A percentile compares a stretch with the other conserved stretches of the same genome.
phyloP scores from a whole-genome alignment of 2,113 vertebrate species.

The Romanogobio albipinnatus region DNA sequence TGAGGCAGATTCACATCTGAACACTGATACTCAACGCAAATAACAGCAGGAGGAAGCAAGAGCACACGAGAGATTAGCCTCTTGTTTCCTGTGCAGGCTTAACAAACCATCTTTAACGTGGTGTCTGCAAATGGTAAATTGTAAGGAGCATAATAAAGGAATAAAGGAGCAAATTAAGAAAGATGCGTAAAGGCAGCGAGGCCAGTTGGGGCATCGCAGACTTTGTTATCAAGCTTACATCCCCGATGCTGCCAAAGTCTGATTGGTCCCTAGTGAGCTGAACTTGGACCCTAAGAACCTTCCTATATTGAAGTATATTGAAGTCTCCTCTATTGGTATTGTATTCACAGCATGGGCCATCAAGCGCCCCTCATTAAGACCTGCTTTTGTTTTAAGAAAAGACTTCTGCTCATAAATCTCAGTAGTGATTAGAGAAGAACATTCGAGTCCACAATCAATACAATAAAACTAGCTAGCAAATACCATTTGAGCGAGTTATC shows the following conservation, averaged over 20 bases:
- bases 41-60: slow-evolving; percentile 22
- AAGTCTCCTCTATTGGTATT: slow-evolving; percentile 8
- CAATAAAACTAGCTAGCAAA: slow-evolving; percentile 17
- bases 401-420: slow-evolving; percentile 16
- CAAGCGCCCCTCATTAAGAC: slow-evolving; percentile 17
- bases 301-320: slow-evolving; percentile 1
- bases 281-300: slow-evolving; percentile 33
- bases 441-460: slow-evolving; percentile 24
- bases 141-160: slow-evolving; percentile 18
- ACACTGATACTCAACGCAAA: slow-evolving; percentile 21
- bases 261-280: slow-evolving; percentile 25
- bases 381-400: slow-evolving; percentile 4
- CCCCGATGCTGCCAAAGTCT: not conserved
- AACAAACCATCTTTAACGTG: slow-evolving; percentile 7
- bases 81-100: slow-evolving; percentile 12
- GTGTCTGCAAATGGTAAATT: slow-evolving; percentile 13
- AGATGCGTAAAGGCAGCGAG: not conserved
- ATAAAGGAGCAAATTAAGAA: not conserved
- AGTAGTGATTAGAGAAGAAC: slow-evolving; percentile 33
- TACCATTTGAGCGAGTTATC: not conserved
- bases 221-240: slow-evolving; percentile 24
- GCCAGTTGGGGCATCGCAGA: not conserved
- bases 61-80: not conserved
- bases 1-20: slow-evolving; percentile 10
- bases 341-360: slow-evolving; percentile 4